Evolutionary conservation across 2,797 vertebrate genomes (phyloP), one percentile per base, ranked within the genome.

Genomic region (Lepus oiostolus): DNA sequence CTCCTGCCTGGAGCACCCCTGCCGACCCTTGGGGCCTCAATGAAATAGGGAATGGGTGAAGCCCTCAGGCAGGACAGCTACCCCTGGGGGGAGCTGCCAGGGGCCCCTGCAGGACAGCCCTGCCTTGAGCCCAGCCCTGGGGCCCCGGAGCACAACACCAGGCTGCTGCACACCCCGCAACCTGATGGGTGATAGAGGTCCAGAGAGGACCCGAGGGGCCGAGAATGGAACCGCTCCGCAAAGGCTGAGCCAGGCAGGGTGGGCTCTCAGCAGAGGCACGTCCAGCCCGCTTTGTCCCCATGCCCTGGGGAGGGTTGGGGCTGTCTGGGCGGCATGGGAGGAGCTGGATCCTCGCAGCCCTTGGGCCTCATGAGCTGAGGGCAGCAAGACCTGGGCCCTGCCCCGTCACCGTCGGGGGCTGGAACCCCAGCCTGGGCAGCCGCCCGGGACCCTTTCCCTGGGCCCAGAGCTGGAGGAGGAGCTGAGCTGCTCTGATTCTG

Each of bases 181-280:
- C 38, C 9, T 12, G 2, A 22, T 8, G 28, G 68, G 35, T 4
- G 9, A 38, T 3, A 1, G 7, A 68, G n/a, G 42, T 77, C 74
- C 80, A 75, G 83, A 88, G 35, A 1, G 42, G 63, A n/a, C n/a
- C 47, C 8, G 2, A 47, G 67, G 68, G n/a, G 60, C 17, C 17
- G 22, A 80, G 70, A 32, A 24, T 6, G 82, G 80, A 90, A 65
- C 28, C 2, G 12, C 63, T 87, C 38, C n/a, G 16, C 26, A 42
- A 71, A 32, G 14, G 38, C 26, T 13, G 1, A 42, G 63, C 28
- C 67, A 13, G 26, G 0, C 0, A 0, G 35, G n/a, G 1, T 14
- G 22, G 52, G 67, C 16, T 26, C 54, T 58, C 19, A 58, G 54
- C 11, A 54, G 52, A 54, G 16, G 16, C 16, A 58, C 17, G 54